phyloP scores from a whole-genome alignment of 2,797 vertebrate species.

The Bufotes viridis region DNA sequence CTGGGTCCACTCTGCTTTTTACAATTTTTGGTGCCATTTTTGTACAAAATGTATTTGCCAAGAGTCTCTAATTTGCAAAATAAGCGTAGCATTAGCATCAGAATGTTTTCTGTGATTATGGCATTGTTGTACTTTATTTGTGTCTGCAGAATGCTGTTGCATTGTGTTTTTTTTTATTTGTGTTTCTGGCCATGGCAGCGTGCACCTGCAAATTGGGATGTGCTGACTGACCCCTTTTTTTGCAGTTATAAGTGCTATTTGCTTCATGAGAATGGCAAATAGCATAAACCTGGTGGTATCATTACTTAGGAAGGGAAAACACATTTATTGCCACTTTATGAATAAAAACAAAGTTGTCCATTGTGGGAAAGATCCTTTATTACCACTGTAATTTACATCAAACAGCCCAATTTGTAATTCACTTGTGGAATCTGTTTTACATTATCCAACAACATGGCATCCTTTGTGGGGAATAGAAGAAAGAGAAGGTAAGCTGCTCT shows the following conservation, averaged over 20 bases:
- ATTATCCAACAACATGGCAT: slow-evolving; percentile 14
- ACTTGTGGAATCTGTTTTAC: slow-evolving; percentile 29
- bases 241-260: background rate
- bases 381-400: slow-evolving; percentile 38
- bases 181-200: too few relatives aligned
- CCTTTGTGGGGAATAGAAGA: background rate
- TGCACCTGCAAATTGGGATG: too few relatives aligned
- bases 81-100: too few relatives aligned
- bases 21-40: too few relatives aligned
- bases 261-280: background rate
- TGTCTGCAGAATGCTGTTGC: too few relatives aligned
- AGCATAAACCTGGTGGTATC: background rate
- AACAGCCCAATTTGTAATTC: slow-evolving; percentile 16
- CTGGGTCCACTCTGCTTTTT: too few relatives aligned
- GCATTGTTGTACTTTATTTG: too few relatives aligned
- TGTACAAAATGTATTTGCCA: too few relatives aligned
- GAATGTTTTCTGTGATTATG: too few relatives aligned
- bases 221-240: too few relatives aligned
- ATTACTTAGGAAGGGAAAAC: background rate
- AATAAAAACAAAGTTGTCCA: background rate
- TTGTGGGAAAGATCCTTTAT: slow-evolving; percentile 32
- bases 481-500: slow-evolving; percentile 7
- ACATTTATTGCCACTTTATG: background rate
- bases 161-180: too few relatives aligned
- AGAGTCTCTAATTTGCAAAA: too few relatives aligned